Base-by-base conservation (phyloP, 2,888 invertebrate species). In the Cryptocephalus primarius region DNA sequence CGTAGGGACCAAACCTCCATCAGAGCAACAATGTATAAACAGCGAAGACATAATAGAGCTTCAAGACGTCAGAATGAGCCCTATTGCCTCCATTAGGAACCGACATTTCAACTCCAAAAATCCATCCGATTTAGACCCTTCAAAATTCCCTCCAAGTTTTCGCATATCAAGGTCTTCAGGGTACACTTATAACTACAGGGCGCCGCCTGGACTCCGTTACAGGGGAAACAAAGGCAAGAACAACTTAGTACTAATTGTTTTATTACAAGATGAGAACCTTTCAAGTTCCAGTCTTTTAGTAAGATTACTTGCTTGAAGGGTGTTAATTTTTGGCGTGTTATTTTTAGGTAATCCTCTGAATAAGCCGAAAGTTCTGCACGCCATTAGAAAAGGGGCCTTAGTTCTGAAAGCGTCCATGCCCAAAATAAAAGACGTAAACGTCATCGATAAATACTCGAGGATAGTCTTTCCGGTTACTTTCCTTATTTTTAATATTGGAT, bases 391-490 rank as follows among this genome's bases (percentile, higher is more conserved):
- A 59, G 88, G 91, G 41, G 91, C 92, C 2, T 82, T 84, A n/a
- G 89, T 86, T 33, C 71, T 92, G 58, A 86, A 85, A 64, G 82
- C 85, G n/a, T 88, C 90, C 33, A 83, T 93, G 79, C 93, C 93
- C n/a, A 88, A 86, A 72, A 93, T 97, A 57, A 87, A 93, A 61
- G 95, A 97, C 71, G 95, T 97, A 50, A 97, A 97, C 70, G 84
- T 95, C 57, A 96, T 97, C 64, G 97, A 97, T 73, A 95, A 95
- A 63, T 95, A 95, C 70, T 95, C 95, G 33, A 79, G 97, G 58
- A 84, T 97, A 62, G 79, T 95, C 53, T 97, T 97, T 70, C 97
- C 97, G 0, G 85, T 96, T 53, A 86, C 94, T 59, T 97, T 97
- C 70, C 80, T 95, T 63, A 74, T 94, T 56, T 97, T 97, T 75